Conservation (phyloP, 2,113 vertebrate genomes). For the Antennarius striatus region DNA sequence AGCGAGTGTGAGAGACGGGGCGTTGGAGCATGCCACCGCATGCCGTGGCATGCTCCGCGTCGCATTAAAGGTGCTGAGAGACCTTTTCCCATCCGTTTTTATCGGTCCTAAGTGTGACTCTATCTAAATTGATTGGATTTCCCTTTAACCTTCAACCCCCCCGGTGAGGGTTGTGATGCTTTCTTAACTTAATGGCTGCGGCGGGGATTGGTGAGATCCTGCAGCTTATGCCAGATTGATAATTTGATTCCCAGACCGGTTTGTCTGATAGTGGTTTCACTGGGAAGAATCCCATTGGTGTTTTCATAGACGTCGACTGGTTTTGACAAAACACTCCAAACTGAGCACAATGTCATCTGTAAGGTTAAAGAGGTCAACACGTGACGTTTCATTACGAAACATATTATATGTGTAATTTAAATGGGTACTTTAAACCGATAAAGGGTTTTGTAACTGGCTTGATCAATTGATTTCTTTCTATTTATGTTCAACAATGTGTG, state of each 20-base stretch:
- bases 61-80: not conserved
- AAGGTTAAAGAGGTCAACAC: too few species aligned
- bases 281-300: too few species aligned
- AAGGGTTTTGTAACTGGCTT: too few species aligned
- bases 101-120: constrained; percentile 10
- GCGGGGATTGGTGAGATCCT: not conserved
- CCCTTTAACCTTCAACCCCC: constrained; percentile 24
- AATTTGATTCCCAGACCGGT: constrained; percentile 34
- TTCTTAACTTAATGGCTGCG: constrained; percentile 11
- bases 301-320: too few species aligned
- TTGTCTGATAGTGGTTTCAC: too few species aligned
- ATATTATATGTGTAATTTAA: too few species aligned
- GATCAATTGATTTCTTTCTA: too few species aligned
- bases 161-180: not conserved
- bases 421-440: too few species aligned
- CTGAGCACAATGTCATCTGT: too few species aligned
- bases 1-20: constrained; percentile 39
- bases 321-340: too few species aligned
- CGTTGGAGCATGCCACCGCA: constrained; percentile 16
- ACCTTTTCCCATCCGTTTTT: not conserved
- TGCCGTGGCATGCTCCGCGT: constrained; percentile 1
- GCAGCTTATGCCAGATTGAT: constrained; percentile 7
- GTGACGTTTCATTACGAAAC: too few species aligned
- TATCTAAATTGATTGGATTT: constrained; percentile 42
- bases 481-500: too few species aligned